Conservation (phyloP, 2,888 invertebrate genomes). For the Erynnis tages region DNA sequence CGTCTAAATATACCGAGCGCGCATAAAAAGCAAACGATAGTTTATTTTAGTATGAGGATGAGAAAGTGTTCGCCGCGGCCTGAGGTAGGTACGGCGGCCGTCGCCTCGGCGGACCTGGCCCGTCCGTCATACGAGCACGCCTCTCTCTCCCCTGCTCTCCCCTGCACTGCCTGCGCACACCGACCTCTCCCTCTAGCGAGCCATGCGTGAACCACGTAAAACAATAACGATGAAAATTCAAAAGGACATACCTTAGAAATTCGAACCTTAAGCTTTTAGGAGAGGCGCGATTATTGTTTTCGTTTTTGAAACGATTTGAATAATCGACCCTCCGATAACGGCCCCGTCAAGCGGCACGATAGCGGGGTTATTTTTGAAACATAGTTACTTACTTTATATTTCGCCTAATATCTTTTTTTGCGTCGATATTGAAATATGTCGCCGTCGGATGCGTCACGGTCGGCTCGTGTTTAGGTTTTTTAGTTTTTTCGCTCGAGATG, state of each 20-base stretch:
- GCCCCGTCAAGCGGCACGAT: constrained; percentile 36
- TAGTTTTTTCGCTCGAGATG: constrained; percentile 47
- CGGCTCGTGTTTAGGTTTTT: constrained; percentile 45
- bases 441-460: constrained; percentile 65
- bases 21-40: constrained; percentile 69
- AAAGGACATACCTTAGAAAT: constrained; percentile 46
- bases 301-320: constrained; percentile 34
- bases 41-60: constrained; percentile 75
- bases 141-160: constrained; percentile 54
- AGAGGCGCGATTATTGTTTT: constrained; percentile 34
- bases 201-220: constrained; percentile 66
- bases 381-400: constrained; percentile 38
- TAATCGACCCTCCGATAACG: constrained; percentile 44
- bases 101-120: constrained; percentile 60
- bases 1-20: constrained; percentile 71
- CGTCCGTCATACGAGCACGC: constrained; percentile 66
- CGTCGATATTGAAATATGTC: constrained; percentile 70
- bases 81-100: constrained; percentile 73
- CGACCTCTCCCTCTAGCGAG: constrained; percentile 44
- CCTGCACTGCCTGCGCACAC: constrained; percentile 30
- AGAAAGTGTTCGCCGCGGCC: constrained; percentile 71
- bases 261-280: constrained; percentile 49
- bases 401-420: constrained; percentile 47
- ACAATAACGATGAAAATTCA: constrained; percentile 68
- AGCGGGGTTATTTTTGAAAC: constrained; percentile 37